Evolutionary conservation across 2,888 invertebrate genomes (phyloP).

Genomic region (Acleris literana): DNA sequence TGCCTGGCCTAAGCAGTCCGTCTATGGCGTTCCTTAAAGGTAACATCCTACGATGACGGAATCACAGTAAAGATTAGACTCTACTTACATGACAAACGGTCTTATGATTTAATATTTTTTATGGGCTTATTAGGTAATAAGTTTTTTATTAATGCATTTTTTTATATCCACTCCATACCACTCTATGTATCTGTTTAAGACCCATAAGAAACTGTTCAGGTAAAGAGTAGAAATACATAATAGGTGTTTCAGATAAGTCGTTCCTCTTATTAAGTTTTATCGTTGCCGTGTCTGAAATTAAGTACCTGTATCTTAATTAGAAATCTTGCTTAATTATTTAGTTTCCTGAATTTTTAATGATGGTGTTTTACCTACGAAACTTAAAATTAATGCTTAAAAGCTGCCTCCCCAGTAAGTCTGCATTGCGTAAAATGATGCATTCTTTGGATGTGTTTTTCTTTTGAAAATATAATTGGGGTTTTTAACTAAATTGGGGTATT

Average conservation of each 20-base stretch:
- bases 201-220: too few relatives aligned
- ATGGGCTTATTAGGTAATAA: too few relatives aligned
- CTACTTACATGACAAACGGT: too few relatives aligned
- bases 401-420: neutral
- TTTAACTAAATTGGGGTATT: too few relatives aligned
- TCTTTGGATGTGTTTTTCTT: neutral
- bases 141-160: too few relatives aligned
- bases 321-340: conserved; percentile 1
- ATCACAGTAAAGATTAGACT: too few relatives aligned
- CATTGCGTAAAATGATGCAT: neutral
- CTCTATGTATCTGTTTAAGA: too few relatives aligned
- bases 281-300: conserved; percentile 1
- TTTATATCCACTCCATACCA: too few relatives aligned
- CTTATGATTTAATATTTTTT: too few relatives aligned
- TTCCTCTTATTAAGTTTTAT: neutral
- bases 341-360: neutral
- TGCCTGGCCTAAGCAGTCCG: too few relatives aligned
- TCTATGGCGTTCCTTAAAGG: too few relatives aligned
- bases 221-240: neutral
- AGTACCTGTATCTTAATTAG: conserved; percentile 5
- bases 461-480: neutral
- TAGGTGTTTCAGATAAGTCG: neutral
- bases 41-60: too few relatives aligned
- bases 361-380: neutral
- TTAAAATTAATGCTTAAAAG: neutral